phyloP scores from a whole-genome alignment of 2,888 invertebrate species.

The Hypercompe scribonia region DNA sequence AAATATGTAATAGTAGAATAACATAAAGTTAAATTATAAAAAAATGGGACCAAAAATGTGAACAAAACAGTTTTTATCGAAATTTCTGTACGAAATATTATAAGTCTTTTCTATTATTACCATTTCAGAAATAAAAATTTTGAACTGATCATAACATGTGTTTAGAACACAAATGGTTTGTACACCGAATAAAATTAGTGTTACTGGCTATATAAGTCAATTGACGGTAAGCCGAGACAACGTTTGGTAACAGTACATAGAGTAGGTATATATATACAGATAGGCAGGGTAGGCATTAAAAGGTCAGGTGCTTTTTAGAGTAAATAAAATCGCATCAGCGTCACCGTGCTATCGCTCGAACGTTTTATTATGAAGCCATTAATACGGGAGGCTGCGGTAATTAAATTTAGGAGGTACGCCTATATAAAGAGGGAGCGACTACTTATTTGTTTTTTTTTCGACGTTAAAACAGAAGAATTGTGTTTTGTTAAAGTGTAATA shows the following conservation, averaged over 20 bases:
- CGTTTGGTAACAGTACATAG: conserved; percentile 26
- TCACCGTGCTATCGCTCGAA: conserved; percentile 16
- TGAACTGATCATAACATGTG: not conserved
- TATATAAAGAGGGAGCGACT: conserved; percentile 11
- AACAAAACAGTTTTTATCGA: too few relatives aligned
- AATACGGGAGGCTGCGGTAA: conserved; percentile 29
- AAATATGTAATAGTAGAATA: too few relatives aligned
- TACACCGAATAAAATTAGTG: not conserved
- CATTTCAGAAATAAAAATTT: not conserved
- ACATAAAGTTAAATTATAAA: too few relatives aligned
- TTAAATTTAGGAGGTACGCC: conserved; percentile 28
- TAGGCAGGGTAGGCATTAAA: conserved; percentile 35
- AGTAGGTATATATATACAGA: conserved; percentile 10
- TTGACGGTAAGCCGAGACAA: conserved; percentile 19
- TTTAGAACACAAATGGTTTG: not conserved
- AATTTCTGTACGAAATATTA: not conserved
- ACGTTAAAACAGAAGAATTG: conserved; percentile 1
- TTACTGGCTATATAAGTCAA: not conserved
- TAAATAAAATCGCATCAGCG: conserved; percentile 41
- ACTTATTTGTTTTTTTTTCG: conserved; percentile 17
- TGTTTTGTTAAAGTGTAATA: not conserved
- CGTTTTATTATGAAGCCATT: conserved; percentile 34
- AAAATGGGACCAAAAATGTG: too few relatives aligned
- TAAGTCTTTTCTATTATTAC: not conserved
- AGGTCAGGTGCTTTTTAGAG: conserved; percentile 44